Evolutionary conservation across 2,888 invertebrate species (phyloP), one percentile per base, ranked within the genome.

Genomic region (Galerucella pusilla): DNA sequence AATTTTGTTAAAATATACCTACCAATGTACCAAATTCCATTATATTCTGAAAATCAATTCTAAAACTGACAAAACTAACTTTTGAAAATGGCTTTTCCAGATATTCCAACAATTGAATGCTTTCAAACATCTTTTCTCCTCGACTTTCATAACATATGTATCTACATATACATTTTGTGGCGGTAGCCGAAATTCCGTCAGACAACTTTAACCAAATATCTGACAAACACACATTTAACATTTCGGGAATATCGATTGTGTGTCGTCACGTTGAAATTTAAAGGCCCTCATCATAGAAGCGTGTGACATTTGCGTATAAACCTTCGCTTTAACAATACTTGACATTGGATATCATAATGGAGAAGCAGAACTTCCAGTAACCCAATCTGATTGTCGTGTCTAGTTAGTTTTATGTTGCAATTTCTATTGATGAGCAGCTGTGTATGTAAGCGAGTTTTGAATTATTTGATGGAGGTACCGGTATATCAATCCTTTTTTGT

Each of bases 301-400:
- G 68, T 54, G 68, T 68, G 57, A 68, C 59, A 57, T 68, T 54
- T 68, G 57, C 57, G 68, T 57, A 35, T 68, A 16, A 16, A 54
- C 68, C 54, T 16, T 45, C 42, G 20, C 42, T 68, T 57, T 35
- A 68, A 68, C 42, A 57, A 68, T 42, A 42, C 68, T 68, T 68
- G 68, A 68, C 68, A 68, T 68, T 35, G 68, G 68, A 68, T 68
- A 68, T 68, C 59, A 68, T 68, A 68, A 68, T 68, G 68, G 68
- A 42, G 57, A 57, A 68, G 57, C 10, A 20, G 35, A 67, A 52
- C 64, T 64, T 20, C n/a, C 52, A 52, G 68, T 57, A 68, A 68
- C 68, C 57, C 68, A 68, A 68, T 68, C 57, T 68, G 57, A 68
- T 68, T 68, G 42, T 68, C 35, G 9, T 45, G 16, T 68, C 59